Evolutionary conservation across 2,888 invertebrate species (phyloP).

Genomic region (Spodoptera littoralis): DNA sequence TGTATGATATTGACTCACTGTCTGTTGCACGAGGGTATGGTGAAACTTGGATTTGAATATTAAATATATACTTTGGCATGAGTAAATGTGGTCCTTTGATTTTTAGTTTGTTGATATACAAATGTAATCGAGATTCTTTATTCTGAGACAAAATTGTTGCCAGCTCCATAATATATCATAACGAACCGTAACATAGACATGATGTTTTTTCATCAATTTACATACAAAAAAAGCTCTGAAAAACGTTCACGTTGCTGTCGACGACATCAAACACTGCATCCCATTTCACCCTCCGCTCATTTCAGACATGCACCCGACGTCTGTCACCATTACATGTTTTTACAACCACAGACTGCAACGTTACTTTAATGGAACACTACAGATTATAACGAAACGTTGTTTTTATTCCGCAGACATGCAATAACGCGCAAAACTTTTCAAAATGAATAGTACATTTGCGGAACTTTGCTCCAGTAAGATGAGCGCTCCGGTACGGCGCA

Average conservation of each 20-base stretch:
- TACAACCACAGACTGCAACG: conserved; percentile 2
- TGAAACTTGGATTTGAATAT: conserved; percentile 11
- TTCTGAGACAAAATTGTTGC: no score
- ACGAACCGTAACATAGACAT: no score
- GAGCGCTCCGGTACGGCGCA: conserved; percentile 40
- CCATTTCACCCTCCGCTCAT: no score
- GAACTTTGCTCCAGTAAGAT: conserved; percentile 45
- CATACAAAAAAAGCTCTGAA: no score
- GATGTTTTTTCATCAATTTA: no score
- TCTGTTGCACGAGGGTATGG: conserved; percentile 21
- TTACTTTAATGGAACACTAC: conserved; percentile 39
- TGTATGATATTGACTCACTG: conserved; percentile 40
- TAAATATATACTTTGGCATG: conserved; percentile 2
- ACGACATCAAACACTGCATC: no score
- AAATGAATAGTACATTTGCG: conserved; percentile 52
- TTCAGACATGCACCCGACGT: neutral
- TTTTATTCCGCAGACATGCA: conserved; percentile 49
- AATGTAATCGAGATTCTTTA: no score
- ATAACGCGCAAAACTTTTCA: conserved; percentile 47
- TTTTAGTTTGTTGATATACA: no score
- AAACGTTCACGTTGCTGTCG: no score
- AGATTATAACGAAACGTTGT: conserved; percentile 30
- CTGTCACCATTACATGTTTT: conserved; percentile 2
- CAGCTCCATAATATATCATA: no score
- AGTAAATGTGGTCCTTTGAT: no score